phyloP scores from a whole-genome alignment of 2,113 vertebrate genomes.

The Vanacampus margaritifer region DNA sequence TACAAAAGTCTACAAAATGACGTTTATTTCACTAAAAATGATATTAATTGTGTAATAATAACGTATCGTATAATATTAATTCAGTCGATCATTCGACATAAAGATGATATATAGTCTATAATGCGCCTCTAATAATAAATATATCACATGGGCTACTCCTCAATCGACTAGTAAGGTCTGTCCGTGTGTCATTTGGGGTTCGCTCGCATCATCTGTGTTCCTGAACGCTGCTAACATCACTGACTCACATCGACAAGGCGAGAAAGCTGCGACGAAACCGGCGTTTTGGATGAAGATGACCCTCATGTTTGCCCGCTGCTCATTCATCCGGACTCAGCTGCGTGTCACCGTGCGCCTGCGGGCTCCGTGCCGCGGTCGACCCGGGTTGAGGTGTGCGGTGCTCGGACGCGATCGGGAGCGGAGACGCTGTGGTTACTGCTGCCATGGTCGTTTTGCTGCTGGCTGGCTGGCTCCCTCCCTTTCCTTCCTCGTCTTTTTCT shows the following conservation, averaged over 20 bases:
- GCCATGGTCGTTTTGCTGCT: slow-evolving; percentile 67
- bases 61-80: slow-evolving; percentile 31
- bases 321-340: slow-evolving; percentile 60
- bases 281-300: slow-evolving; percentile 74
- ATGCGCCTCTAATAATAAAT: slow-evolving; percentile 36
- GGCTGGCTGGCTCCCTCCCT: slow-evolving; percentile 26
- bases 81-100: slow-evolving; percentile 45
- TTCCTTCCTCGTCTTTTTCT: slow-evolving; percentile 12
- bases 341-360: slow-evolving; percentile 47
- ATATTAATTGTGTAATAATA: slow-evolving; percentile 26
- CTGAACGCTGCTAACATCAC: slow-evolving; percentile 56
- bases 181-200: slow-evolving; percentile 37
- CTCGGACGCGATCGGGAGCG: slow-evolving; percentile 58
- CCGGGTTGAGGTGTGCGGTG: slow-evolving; percentile 51
- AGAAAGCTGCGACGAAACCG: slow-evolving; percentile 77
- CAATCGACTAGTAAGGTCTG: slow-evolving; percentile 46
- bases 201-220: slow-evolving; percentile 60
- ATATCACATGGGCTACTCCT: slow-evolving; percentile 38
- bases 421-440: slow-evolving; percentile 56
- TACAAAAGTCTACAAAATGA: slow-evolving; percentile 28
- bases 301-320: slow-evolving; percentile 73
- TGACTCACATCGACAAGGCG: slow-evolving; percentile 64
- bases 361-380: slow-evolving; percentile 54
- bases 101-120: slow-evolving; percentile 43
- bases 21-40: not conserved